Evolutionary conservation across 2,113 vertebrate species (phyloP).

Genomic region (Antennarius striatus): DNA sequence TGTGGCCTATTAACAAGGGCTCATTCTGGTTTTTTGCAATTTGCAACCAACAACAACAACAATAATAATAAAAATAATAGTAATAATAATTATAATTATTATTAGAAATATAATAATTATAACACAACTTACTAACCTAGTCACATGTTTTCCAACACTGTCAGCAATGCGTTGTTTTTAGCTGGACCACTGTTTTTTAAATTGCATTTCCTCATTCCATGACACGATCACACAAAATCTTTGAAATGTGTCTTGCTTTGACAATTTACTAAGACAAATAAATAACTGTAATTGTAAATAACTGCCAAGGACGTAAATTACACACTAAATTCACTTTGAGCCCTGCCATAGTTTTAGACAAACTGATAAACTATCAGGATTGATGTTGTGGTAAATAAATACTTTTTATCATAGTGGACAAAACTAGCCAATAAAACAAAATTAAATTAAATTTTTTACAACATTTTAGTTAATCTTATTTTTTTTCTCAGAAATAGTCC

Average conservation of each 20-base stretch:
- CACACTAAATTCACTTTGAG: conserved; percentile 19
- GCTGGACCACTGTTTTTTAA: conserved; percentile 21
- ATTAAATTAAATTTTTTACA: not conserved
- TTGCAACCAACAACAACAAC: too few relatives aligned
- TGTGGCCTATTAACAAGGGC: too few relatives aligned
- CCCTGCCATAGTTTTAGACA: conserved; percentile 19
- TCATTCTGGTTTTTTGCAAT: too few relatives aligned
- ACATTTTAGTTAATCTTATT: not conserved
- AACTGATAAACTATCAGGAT: conserved; percentile 19
- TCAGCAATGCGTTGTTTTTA: conserved; percentile 16
- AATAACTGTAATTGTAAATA: conserved; percentile 41
- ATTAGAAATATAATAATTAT: not conserved
- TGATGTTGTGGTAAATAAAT: conserved; percentile 4
- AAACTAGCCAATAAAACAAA: not conserved
- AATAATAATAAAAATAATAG: not conserved
- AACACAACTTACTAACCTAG: not conserved
- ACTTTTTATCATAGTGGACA: not conserved
- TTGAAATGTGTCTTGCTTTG: conserved; percentile 30
- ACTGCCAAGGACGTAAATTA: conserved; percentile 44
- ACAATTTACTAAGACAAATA: conserved; percentile 46
- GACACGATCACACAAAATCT: conserved; percentile 40
- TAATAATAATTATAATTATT: conserved; percentile 2
- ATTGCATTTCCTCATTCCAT: conserved; percentile 37
- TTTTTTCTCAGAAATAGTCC: not conserved
- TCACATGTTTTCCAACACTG: conserved; percentile 17